These are phyloP conservation scores for Halichoeres trimaculatus DNA, from an alignment of 2,113 vertebrate genomes.

Conservation along the genomic window DNA sequence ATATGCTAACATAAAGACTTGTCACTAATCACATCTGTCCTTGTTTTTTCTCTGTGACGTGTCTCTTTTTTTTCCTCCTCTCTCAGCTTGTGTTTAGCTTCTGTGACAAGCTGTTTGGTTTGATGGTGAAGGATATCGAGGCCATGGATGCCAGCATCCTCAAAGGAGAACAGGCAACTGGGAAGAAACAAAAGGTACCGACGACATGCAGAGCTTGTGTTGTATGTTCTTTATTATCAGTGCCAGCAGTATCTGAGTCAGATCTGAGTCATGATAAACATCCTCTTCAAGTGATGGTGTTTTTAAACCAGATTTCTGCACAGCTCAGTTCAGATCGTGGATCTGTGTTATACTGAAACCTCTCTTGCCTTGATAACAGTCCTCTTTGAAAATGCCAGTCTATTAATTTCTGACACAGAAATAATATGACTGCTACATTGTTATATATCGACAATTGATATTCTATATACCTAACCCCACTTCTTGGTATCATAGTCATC, in stretches of 20 bases:
- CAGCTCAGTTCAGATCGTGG: background rate
- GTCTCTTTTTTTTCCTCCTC: background rate
- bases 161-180: slow-evolving; percentile 88
- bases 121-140: slow-evolving; percentile 95
- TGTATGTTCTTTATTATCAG: background rate
- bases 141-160: slow-evolving; percentile 98
- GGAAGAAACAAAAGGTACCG: slow-evolving; percentile 94
- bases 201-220: background rate
- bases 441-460: background rate
- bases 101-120: slow-evolving; percentile 95
- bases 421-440: background rate
- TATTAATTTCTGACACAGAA: background rate
- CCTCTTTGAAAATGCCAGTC: no score
- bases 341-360: background rate
- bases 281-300: background rate
- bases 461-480: background rate
- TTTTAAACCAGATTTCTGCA: background rate
- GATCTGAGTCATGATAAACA: background rate
- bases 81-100: slow-evolving; percentile 95
- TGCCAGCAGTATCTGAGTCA: background rate
- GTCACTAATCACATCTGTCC: background rate
- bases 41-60: background rate
- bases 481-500: background rate
- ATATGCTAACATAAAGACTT: background rate
- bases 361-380: background rate